phyloP scores from a whole-genome alignment of 2,113 vertebrate species.

The Oreochromis tanganicae region DNA sequence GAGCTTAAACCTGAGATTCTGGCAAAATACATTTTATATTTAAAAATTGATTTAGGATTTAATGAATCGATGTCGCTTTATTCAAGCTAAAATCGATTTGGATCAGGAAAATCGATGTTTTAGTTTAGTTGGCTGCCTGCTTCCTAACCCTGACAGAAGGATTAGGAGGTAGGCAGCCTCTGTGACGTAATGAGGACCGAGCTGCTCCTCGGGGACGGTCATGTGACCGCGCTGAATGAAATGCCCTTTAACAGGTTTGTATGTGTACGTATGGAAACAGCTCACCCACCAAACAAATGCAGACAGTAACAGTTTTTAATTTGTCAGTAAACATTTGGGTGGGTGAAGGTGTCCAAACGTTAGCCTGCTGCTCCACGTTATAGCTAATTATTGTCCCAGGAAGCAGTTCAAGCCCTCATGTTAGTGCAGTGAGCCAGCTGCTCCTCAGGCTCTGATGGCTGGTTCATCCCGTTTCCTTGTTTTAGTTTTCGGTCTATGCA shows the following conservation, averaged over 20 bases:
- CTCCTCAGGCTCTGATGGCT: neutral
- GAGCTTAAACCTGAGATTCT: neutral
- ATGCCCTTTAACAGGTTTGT: neutral
- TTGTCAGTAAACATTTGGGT: neutral
- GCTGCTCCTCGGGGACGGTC: neutral
- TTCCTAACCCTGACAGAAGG: neutral
- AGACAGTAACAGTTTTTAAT: neutral
- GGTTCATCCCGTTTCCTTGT: neutral
- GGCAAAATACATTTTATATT: neutral
- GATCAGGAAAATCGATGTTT: accelerated
- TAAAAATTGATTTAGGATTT: neutral
- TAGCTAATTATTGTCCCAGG: neutral
- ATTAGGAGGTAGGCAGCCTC: neutral
- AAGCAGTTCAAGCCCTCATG: neutral
- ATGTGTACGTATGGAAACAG: neutral
- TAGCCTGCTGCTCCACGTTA: neutral
- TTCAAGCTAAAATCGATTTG: neutral
- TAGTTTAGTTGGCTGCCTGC: neutral
- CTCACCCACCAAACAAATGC: neutral
- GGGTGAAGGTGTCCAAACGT: neutral
- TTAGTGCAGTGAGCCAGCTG: neutral
- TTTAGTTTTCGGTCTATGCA: neutral
- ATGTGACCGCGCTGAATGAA: conserved; percentile 4
- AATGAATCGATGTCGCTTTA: neutral
- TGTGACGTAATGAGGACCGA: neutral